Evolutionary conservation across 2,113 vertebrate genomes (phyloP).

Genomic region (Vulpes ferrilata): DNA sequence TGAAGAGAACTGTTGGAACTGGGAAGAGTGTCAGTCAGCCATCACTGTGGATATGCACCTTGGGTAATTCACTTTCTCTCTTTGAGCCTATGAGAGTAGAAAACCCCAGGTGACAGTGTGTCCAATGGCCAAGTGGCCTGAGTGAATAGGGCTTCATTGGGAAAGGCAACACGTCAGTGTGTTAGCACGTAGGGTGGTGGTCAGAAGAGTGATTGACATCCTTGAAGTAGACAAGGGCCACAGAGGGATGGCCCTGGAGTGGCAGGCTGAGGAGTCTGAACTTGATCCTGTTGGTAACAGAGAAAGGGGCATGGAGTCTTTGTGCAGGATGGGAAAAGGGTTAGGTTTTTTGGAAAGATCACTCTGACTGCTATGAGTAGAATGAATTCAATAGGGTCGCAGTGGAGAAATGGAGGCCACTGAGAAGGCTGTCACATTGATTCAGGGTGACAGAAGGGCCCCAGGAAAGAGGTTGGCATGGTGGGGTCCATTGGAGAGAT

Average conservation of each 20-base stretch:
- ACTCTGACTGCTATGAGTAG: not conserved
- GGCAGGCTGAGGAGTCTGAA: not conserved
- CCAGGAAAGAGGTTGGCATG: not conserved
- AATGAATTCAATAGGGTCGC: not conserved
- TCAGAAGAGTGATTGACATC: not conserved
- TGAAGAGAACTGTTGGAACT: not conserved
- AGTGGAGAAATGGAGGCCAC: not conserved
- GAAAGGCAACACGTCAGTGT: not conserved
- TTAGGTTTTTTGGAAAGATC: not conserved
- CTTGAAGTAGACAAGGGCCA: not conserved
- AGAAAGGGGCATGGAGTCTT: not conserved
- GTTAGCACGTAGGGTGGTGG: too few relatives aligned
- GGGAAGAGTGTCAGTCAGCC: not conserved
- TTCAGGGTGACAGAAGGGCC: not conserved
- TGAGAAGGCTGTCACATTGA: not conserved
- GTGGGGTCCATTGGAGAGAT: not conserved
- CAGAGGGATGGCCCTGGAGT: not conserved
- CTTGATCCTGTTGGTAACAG: not conserved
- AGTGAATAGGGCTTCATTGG: not conserved
- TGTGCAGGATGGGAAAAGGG: not conserved
- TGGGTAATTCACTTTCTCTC: not conserved
- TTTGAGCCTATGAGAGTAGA: not conserved
- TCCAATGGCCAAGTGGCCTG: not conserved
- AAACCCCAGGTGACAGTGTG: not conserved
- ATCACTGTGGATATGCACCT: not conserved